Base-by-base conservation (phyloP, 1,140 invertebrate genomes). In the Formica selysi region DNA sequence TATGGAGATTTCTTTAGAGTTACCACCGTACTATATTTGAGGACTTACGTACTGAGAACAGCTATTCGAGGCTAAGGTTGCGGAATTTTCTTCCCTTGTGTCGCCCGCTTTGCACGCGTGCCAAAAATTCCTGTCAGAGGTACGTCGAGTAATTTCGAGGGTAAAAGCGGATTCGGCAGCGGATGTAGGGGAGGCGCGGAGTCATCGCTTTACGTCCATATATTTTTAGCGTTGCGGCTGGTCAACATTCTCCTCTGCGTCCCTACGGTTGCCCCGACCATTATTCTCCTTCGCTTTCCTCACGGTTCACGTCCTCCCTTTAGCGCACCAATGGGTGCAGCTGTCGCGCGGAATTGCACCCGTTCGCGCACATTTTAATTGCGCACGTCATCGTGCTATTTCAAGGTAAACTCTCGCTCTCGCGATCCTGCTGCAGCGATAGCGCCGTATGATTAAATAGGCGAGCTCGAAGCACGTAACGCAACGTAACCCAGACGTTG, bases 181-280 rank as follows among this genome's bases (percentile, higher is more conserved):
- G 73, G 51, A 68, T 16, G 87, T 65, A 26, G 51, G 61, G 38
- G 57, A 32, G 48, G 41, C 86, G 87, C 86, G 85, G 68, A 92
- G 92, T 92, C 92, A 90, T 92, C 91, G 92, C 86, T 92, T 93
- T 88, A 92, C 87, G 91, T 86, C 85, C 48, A 54, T 89, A 90
- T 92, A 93, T 93, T 92, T 93, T 92, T 94, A 92, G 93, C 87
- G 73, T 87, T 85, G 64, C 74, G 86, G 74, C 89, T 93, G 92
- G 91, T 92, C 93, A 92, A 90, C 92, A 92, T 92, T 93, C 90
- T 88, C 89, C 86, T 91, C 85, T 84, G 67, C 79, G 65, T 32
- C n/a, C 54, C 41, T 26, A n/a, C 3, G 13, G n/a, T 44, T 70
- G 29, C 51, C 11, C 64, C 44, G n/a, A 22, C n/a, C 68, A 83